A percentile compares a stretch with the other conserved stretches of the same genome.
phyloP scores from a whole-genome alignment of 2,797 vertebrate species.

The Halcyon badia region DNA sequence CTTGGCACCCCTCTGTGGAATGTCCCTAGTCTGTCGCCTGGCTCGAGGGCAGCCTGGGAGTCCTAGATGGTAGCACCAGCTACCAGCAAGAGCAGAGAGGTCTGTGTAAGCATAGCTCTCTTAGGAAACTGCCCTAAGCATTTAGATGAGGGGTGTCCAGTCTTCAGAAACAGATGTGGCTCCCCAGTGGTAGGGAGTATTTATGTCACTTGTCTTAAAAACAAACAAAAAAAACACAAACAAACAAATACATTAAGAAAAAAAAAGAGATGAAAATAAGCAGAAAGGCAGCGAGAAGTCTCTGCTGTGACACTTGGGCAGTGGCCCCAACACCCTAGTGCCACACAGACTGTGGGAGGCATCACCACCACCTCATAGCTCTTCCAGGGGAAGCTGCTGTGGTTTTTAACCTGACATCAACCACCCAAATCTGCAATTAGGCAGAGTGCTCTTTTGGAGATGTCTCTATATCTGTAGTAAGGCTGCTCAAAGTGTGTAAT shows the following conservation, averaged over 20 bases:
- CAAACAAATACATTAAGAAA: not conserved
- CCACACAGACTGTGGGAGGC: not conserved
- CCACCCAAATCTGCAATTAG: not conserved
- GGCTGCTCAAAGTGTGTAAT: not conserved
- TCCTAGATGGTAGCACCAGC: not conserved
- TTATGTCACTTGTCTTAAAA: not conserved
- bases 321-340: rapidly evolving
- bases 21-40: not conserved
- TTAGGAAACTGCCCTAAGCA: not conserved
- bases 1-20: not conserved
- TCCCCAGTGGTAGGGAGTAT: not conserved
- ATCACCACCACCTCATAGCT: not conserved
- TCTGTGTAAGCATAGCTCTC: not conserved
- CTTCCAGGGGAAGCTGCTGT: not conserved
- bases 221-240: not conserved
- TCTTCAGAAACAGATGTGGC: not conserved
- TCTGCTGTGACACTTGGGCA: not conserved
- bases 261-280: rapidly evolving
- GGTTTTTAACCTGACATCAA: not conserved
- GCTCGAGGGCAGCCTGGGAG: not conserved
- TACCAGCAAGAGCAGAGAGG: not conserved
- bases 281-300: not conserved
- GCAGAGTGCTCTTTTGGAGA: not conserved
- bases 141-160: not conserved
- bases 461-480: not conserved